Evolutionary conservation across 2,888 invertebrate genomes (phyloP), one percentile per base, ranked within the genome.

Genomic region (Eupithecia dodoneata): DNA sequence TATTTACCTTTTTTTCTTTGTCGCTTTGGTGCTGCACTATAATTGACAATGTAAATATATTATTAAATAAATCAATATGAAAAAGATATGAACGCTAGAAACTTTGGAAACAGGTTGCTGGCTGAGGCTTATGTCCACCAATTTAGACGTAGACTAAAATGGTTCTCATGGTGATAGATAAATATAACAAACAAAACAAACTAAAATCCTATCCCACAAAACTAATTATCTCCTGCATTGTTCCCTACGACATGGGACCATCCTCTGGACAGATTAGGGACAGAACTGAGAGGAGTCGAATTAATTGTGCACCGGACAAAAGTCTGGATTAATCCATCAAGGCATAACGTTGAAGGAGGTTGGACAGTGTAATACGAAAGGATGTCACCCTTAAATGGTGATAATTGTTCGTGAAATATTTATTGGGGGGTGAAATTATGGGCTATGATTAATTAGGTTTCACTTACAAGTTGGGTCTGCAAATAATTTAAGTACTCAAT

Each of bases 291-390:
- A 86, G 85, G 65, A 76, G 85, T 83, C 80, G 86, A 91, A 92
- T 92, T 92, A 91, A 92, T 92, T 91, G 85, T 81, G 80, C 82
- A 81, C 80, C 83, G 85, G 87, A 90, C 91, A 90, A 90, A 91
- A 91, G 90, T 89, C 89, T 79, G 85, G 84, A 82, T 85, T 86
- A 87, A 91, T 91, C 90, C 86, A 89, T 92, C 92, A 91, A 79
- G 79, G 70, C 80, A 76, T 75, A 79, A 71, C 76, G 80, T 83
- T 88, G 88, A 90, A 86, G 86, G 75, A 85, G 89, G 87, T 86
- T 85, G 82, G 87, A 89, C 89, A 86, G 82, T 85, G 85, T 83
- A 83, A 87, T 89, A 86, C 82, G 85, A 82, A 78, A 81, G 82
- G 83, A 81, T 84, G 85, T 83, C 80, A 80, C 72, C 73, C 79